Conservation (phyloP, 2,888 invertebrate species). For the Clepsis dumicolana region DNA sequence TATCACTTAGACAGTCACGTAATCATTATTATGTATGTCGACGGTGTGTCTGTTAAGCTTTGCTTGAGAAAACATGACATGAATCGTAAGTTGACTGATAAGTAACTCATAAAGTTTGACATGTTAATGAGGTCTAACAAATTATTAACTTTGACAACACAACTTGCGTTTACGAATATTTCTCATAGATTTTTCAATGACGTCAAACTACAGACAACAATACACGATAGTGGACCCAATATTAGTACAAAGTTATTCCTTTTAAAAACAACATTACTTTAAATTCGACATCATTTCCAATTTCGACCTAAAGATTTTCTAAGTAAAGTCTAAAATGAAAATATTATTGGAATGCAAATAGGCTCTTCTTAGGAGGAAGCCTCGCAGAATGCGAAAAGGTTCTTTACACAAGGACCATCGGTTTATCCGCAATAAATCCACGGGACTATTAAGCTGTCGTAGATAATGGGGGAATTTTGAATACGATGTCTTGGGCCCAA, state of each 20-base stretch:
- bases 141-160: neutral
- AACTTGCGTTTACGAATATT: neutral
- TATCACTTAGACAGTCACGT: neutral
- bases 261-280: neutral
- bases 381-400: conserved; percentile 3
- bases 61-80: neutral
- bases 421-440: conserved; percentile 29
- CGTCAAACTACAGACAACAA: conserved; percentile 10
- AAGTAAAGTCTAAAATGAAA: neutral
- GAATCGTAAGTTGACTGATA: no score
- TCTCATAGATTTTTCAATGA: neutral
- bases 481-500: conserved; percentile 26
- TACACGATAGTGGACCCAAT: conserved; percentile 8
- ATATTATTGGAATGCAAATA: neutral
- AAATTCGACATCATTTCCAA: neutral
- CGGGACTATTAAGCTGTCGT: conserved; percentile 23
- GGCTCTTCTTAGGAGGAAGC: neutral
- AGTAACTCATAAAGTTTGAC: neutral
- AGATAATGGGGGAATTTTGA: conserved; percentile 31
- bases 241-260: neutral
- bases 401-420: conserved; percentile 19
- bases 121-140: neutral
- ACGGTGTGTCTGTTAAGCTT: neutral
- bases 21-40: conserved; percentile 1
- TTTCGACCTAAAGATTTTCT: neutral